These are phyloP conservation scores for Avahi laniger DNA, from an alignment of 2,797 vertebrate genomes.

Conservation along the genomic window DNA sequence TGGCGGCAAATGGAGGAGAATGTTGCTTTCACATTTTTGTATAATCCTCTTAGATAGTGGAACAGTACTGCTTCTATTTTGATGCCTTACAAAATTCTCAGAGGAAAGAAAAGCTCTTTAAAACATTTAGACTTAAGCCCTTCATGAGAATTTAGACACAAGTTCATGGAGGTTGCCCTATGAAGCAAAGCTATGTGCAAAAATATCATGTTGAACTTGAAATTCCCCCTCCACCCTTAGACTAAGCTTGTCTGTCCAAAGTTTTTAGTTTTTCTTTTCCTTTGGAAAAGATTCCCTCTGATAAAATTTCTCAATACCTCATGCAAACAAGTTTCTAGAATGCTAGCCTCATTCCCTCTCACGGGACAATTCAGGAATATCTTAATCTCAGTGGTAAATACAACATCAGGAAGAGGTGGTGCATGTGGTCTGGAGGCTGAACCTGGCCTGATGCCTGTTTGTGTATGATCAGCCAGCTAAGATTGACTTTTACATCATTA, in stretches of 20 bases:
- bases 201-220: background rate
- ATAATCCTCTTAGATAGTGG: background rate
- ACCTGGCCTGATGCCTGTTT: background rate
- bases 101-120: background rate
- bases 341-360: background rate
- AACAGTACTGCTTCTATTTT: background rate
- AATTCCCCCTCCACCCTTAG: background rate
- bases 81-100: background rate
- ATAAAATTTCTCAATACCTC: background rate
- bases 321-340: background rate
- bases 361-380: background rate
- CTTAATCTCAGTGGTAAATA: background rate
- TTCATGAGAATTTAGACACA: background rate
- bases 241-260: background rate
- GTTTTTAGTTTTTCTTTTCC: background rate
- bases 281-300: background rate
- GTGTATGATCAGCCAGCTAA: background rate
- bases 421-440: background rate
- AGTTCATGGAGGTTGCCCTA: background rate
- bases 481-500: background rate
- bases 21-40: background rate
- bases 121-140: background rate
- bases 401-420: background rate
- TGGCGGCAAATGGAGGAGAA: background rate
- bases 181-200: background rate